Evolutionary conservation across 2,888 invertebrate species (phyloP).

Genomic region (Limnephilus auricula): DNA sequence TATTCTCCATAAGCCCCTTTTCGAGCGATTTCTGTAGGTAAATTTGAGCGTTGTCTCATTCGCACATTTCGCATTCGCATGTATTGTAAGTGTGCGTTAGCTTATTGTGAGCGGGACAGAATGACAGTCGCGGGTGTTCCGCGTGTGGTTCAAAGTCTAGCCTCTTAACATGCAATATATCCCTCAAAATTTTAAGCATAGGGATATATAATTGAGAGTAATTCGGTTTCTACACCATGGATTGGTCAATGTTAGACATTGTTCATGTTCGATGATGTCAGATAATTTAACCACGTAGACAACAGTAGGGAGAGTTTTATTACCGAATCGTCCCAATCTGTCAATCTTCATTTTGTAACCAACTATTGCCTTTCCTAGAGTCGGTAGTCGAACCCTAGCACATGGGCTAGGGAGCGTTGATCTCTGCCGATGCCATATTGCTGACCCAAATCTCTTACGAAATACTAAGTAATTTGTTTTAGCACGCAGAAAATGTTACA

Average conservation of each 20-base stretch:
- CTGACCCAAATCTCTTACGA: constrained; percentile 2
- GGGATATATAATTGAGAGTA: background rate
- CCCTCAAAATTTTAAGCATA: background rate
- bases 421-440: background rate
- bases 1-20: too few relatives aligned
- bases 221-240: background rate
- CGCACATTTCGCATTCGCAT: too few relatives aligned
- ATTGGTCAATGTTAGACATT: background rate
- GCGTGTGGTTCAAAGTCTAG: too few relatives aligned
- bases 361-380: background rate
- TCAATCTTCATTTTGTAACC: constrained; percentile 31
- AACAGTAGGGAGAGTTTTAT: constrained; percentile 23
- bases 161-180: background rate
- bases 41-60: too few relatives aligned
- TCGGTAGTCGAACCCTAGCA: background rate
- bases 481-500: background rate
- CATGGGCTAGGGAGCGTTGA: background rate
- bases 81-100: too few relatives aligned
- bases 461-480: background rate
- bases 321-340: constrained; percentile 32
- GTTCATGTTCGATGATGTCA: constrained; percentile 6
- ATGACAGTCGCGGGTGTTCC: too few relatives aligned
- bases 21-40: too few relatives aligned
- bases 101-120: too few relatives aligned
- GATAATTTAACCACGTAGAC: constrained; percentile 12